Evolutionary conservation across 2,888 invertebrate species (phyloP).

Genomic region (Spodoptera picta): DNA sequence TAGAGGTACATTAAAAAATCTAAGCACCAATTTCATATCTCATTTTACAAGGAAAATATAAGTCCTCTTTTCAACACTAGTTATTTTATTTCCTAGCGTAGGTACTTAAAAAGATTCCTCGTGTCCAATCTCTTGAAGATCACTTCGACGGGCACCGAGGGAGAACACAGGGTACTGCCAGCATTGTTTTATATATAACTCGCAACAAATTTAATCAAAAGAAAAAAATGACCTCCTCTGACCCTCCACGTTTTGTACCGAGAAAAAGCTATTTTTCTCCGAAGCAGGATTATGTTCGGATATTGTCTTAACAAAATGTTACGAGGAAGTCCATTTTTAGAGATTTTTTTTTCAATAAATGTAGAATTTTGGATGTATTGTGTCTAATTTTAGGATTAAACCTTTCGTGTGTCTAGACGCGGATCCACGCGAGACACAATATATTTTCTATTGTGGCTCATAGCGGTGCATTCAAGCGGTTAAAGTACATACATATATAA

Average conservation of each 20-base stretch:
- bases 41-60: not conserved
- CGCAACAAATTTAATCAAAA: conserved; percentile 50
- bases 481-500: no score
- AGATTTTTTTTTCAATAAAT: conserved; percentile 9
- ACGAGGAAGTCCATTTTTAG: conserved; percentile 9
- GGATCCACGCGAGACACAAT: no score
- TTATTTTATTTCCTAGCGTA: conserved; percentile 16
- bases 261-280: conserved; percentile 21
- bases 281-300: conserved; percentile 16
- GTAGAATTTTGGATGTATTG: no score
- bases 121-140: conserved; percentile 45
- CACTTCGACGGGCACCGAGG: conserved; percentile 29
- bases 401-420: no score
- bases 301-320: conserved; percentile 29
- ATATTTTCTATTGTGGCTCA: no score
- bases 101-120: conserved; percentile 32
- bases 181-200: conserved; percentile 42
- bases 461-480: no score
- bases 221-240: conserved; percentile 41
- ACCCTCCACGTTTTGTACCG: conserved; percentile 16
- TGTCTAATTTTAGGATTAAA: no score
- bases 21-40: no score
- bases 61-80: conserved; percentile 8
- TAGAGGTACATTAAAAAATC: no score
- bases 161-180: conserved; percentile 21